These are phyloP conservation scores for Eupithecia inturbata DNA, from an alignment of 2,888 invertebrate genomes.

Conservation along the genomic window DNA sequence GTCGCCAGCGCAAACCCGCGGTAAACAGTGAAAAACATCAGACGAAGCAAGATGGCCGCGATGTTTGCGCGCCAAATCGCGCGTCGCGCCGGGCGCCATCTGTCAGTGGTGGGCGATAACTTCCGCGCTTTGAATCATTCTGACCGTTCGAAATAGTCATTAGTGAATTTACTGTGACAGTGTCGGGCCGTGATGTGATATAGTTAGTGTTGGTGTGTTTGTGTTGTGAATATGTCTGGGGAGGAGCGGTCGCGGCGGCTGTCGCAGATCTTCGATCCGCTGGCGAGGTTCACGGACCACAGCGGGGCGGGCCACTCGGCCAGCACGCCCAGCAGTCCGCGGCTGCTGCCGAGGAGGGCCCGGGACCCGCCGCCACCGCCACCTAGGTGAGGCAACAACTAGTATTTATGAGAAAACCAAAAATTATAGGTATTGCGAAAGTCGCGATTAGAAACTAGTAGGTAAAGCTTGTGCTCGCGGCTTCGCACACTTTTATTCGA, in stretches of 20 bases:
- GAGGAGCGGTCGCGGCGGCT: slow-evolving; percentile 89
- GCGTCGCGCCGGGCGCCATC: slow-evolving; percentile 68
- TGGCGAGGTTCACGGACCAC: slow-evolving; percentile 89
- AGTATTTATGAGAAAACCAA: neutral
- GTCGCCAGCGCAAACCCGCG: slow-evolving; percentile 58
- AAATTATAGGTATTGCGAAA: neutral
- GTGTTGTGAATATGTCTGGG: slow-evolving; percentile 80
- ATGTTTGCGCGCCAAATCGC: slow-evolving; percentile 72
- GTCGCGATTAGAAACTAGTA: no score
- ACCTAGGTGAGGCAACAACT: slow-evolving; percentile 69
- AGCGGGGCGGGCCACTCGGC: slow-evolving; percentile 82
- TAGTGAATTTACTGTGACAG: slow-evolving; percentile 68
- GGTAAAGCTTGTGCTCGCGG: no score
- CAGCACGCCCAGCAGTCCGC: slow-evolving; percentile 89
- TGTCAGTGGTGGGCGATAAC: slow-evolving; percentile 60
- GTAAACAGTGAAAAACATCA: slow-evolving; percentile 76
- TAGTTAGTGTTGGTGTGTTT: slow-evolving; percentile 64
- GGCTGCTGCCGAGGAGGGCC: slow-evolving; percentile 85
- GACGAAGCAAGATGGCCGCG: slow-evolving; percentile 71
- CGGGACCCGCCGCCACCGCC: slow-evolving; percentile 80
- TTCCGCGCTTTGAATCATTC: slow-evolving; percentile 70
- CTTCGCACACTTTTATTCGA: no score
- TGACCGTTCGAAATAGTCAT: slow-evolving; percentile 75
- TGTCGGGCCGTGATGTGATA: slow-evolving; percentile 75
- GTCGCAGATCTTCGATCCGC: slow-evolving; percentile 93